Evolutionary conservation across 2,797 vertebrate species (phyloP), one percentile per base, ranked within the genome.

Genomic region (Phrynocephalus forsythii): DNA sequence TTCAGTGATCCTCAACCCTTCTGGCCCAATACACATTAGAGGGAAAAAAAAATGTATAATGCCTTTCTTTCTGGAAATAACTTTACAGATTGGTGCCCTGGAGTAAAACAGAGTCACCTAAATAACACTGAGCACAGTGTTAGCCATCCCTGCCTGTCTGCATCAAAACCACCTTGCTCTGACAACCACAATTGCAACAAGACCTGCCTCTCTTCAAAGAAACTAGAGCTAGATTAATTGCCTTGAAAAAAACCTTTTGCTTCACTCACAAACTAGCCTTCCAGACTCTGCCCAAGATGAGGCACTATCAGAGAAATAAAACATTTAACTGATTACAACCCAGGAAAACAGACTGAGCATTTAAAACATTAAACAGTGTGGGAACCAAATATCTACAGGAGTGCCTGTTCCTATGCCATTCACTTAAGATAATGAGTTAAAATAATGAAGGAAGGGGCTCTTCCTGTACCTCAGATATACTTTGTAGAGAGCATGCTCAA

Each of bases 171-270:
- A 50, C 48, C 52, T 75, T 63, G 63, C 69, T 15, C 38, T 56
- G 83, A 69, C 44, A 77, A 79, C 75, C 16, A 28, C 52, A 75
- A 75, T 84, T 80, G 77, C 73, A 22, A 1, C 76, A 85, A n/a
- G 26, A 63, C 1, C 20, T 71, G 87, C 5, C 5, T 48, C 15
- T 78, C 86, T 68, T 2, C 44, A 86, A 56, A 81, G 3, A 83
- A 24, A 68, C 69, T 28, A 77, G 24, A 80, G 88, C 82, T 88
- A 84, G 22, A 38, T 87, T 3, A 87, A 79, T 1, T 82, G 26
- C 13, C 83, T 15, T 8, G 80, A 1, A 87, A 38, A 50, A 52
- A 18, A 56, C 44, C 44, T 69, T 79, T 0, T 72, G 9, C 83
- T 20, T 18, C 66, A 63, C n/a, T n/a, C 66, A 76, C 28, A 16